These are phyloP conservation scores for Apis mellifera DNA, from an alignment of 1,140 invertebrate genomes.

Conservation along the genomic window Amel_HAv3.1 CM009944.2:8935501-8936000, in stretches of 20 bases:
- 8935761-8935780: conserved; percentile 65
- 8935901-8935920: conserved; percentile 67
- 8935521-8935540: conserved; percentile 13
- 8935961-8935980: not conserved
- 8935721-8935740: not conserved
- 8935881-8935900: conserved; percentile 30
- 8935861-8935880: conserved; percentile 2
- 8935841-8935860: conserved; percentile 30
- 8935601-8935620: too few relatives aligned
- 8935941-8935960: conserved; percentile 57
- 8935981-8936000: conserved; percentile 30
- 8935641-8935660: conserved; percentile 40
- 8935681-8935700: conserved; percentile 68
- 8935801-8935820: conserved; percentile 36
- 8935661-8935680: conserved; percentile 63
- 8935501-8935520: conserved; percentile 57
- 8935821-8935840: conserved; percentile 43
- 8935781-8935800: conserved; percentile 67
- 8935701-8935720: conserved; percentile 63
- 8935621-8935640: not conserved
- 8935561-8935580: not conserved
- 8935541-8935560: not conserved
- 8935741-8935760: conserved; percentile 67
- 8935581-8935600: too few relatives aligned
- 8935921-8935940: conserved; percentile 72